Base-by-base conservation (phyloP, 2,113 vertebrate genomes). In the Odocoileus virginianus region DNA sequence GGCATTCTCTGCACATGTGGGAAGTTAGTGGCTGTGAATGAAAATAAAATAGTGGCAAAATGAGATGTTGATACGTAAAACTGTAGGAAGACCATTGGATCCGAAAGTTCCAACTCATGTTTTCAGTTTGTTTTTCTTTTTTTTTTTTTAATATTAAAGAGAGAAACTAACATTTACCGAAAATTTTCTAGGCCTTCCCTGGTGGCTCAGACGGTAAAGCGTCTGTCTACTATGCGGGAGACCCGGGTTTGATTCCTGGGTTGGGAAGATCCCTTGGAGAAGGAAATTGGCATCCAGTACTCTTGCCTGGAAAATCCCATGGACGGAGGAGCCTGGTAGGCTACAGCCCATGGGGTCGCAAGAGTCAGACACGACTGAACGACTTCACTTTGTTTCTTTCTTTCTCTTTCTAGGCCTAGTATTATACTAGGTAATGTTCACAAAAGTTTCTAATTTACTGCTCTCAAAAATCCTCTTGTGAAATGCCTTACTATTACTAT, bases 381-480 rank as follows among this genome's bases (percentile, higher is more conserved):
- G 47, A 50, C 13, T 50, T 50, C 47, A 50, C 47, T 50, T 50
- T 50, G 3, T 14, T 50, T 50, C 47, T 50, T 50, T 50, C 47
- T 3, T 50, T 50, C 47, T 50, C 47, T 92, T 93, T 83, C 67
- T 81, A 28, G 47, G 3, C 0, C n/a, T 89, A 16, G 11, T 10
- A 82, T 82, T 91, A 64, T 19, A 23, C 23, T 84, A 58, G 15
- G 8, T 55, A 89, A 85, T 94, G 96, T 91, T 97, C 47, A 97
- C 3, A 85, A 67, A 81, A 67, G 19, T 43, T 91, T 97, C 7
- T 30, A 17, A 79, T n/a, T 89, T 91, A 54, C 19, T 83, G 9
- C 3, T 89, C 3, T 86, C 15, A 92, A 64, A 85, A 95, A 78
- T 50, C 11, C 19, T 90, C 96, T 90, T 94, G 40, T 43, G 15